Conservation (phyloP, 2,888 invertebrate species). For the Sturmia bella region DNA sequence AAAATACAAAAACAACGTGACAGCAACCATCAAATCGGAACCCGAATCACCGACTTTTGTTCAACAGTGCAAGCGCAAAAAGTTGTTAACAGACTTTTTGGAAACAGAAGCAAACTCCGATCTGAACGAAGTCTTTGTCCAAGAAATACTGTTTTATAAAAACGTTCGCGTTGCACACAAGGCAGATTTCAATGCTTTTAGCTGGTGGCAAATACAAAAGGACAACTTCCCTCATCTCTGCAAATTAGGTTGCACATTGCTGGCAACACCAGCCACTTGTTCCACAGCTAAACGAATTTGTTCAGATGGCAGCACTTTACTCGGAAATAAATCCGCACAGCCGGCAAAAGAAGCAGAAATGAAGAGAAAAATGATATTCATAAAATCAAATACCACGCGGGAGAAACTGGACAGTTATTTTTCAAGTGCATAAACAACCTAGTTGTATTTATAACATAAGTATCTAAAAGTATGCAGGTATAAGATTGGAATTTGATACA, state of each 20-base stretch:
- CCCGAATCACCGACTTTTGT: not conserved
- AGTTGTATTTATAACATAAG: not conserved
- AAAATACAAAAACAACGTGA: not conserved
- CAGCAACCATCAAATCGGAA: not conserved
- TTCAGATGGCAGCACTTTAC: not conserved
- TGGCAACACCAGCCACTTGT: conserved; percentile 21
- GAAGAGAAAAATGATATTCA: conserved; percentile 13
- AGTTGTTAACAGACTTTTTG: conserved; percentile 34
- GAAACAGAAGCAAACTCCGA: conserved; percentile 4
- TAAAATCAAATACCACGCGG: conserved; percentile 7
- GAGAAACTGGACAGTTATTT: not conserved
- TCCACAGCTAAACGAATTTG: not conserved
- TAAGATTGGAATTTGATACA: not conserved
- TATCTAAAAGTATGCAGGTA: not conserved
- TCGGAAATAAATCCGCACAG: conserved; percentile 1
- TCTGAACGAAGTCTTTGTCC: conserved; percentile 8
- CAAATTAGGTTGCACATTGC: conserved; percentile 8
- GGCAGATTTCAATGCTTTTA: conserved; percentile 34
- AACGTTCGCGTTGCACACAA: conserved; percentile 8
- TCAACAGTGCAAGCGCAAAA: conserved; percentile 1
- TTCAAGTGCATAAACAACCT: not conserved
- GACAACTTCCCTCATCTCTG: conserved; percentile 32
- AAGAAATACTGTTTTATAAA: conserved; percentile 36
- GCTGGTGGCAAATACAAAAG: conserved; percentile 31
- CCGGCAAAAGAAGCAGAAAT: not conserved